Evolutionary conservation across 2,888 invertebrate species (phyloP).

Genomic region (Dicyrtoma fusca): DNA sequence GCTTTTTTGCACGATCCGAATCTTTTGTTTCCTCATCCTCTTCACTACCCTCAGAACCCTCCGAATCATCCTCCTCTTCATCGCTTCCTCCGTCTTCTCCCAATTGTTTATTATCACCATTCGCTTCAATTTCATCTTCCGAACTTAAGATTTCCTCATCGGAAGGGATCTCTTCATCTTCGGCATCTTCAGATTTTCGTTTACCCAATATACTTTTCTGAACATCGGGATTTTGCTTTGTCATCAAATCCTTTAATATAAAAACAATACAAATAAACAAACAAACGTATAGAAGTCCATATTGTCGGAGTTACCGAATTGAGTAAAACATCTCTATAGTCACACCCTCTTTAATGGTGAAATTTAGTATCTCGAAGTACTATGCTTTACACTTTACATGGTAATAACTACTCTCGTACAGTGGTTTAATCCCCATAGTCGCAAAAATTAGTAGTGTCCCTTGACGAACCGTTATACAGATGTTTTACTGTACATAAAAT

Average conservation of each 20-base stretch:
- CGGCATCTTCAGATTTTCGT: background rate
- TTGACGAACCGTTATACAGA: no score
- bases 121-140: slow-evolving; percentile 41
- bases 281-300: background rate
- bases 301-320: background rate
- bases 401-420: no score
- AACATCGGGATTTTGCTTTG: slow-evolving; percentile 67
- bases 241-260: slow-evolving; percentile 58
- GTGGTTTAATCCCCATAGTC: no score
- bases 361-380: background rate
- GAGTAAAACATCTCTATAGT: background rate
- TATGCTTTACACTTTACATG: no score
- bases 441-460: no score
- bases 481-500: no score
- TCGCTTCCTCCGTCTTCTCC: background rate
- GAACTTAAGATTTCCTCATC: slow-evolving; percentile 52
- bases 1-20: slow-evolving; percentile 17
- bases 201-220: slow-evolving; percentile 59
- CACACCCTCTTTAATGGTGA: background rate
- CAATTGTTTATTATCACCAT: background rate
- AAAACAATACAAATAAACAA: slow-evolving; percentile 56
- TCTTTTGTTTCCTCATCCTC: slow-evolving; percentile 52
- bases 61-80: slow-evolving; percentile 1
- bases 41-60: slow-evolving; percentile 20
- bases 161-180: background rate